A percentile compares a stretch with the other conserved stretches of the same genome.
Conservation (phyloP, 1,140 invertebrate species). For the Matsumurasca onukii region DNA sequence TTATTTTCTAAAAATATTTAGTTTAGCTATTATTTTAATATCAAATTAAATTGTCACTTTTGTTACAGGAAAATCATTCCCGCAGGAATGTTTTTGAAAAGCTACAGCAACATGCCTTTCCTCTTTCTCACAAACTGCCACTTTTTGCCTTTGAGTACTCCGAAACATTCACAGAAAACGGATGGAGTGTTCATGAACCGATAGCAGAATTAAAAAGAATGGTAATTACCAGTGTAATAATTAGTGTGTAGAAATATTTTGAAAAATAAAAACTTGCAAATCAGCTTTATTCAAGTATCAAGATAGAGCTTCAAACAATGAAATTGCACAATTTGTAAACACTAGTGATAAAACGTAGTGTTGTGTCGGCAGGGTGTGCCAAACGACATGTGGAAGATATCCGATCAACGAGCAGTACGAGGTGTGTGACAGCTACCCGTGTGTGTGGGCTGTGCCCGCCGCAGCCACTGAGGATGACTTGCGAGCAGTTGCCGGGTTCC, state of each 20-base stretch:
- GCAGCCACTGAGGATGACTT: slow-evolving; percentile 87
- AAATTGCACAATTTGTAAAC: no score
- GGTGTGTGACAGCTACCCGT: slow-evolving; percentile 95
- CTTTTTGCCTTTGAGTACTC: slow-evolving; percentile 88
- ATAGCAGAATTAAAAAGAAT: slow-evolving; percentile 90
- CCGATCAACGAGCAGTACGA: slow-evolving; percentile 95
- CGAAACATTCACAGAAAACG: slow-evolving; percentile 85
- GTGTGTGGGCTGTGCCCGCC: slow-evolving; percentile 88
- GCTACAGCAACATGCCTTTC: slow-evolving; percentile 92
- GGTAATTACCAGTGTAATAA: no score
- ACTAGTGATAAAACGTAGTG: no score
- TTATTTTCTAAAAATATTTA: no score
- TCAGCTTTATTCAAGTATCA: no score
- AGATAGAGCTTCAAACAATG: no score
- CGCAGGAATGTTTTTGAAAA: slow-evolving; percentile 94
- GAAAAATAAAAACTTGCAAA: no score
- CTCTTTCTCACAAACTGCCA: slow-evolving; percentile 85
- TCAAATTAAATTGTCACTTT: no score
- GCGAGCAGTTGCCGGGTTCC: slow-evolving; percentile 79
- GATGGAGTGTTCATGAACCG: slow-evolving; percentile 96
- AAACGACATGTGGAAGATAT: slow-evolving; percentile 96
- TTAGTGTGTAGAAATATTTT: no score
- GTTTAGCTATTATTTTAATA: no score
- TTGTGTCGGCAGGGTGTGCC: slow-evolving; percentile 88
- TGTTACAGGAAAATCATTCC: slow-evolving; percentile 89